Percentiles rank a stretch among this genome's conserved stretches.
Evolutionary conservation across 2,797 vertebrate genomes (phyloP).

Genomic region (Tauraco hartlaubi): DNA sequence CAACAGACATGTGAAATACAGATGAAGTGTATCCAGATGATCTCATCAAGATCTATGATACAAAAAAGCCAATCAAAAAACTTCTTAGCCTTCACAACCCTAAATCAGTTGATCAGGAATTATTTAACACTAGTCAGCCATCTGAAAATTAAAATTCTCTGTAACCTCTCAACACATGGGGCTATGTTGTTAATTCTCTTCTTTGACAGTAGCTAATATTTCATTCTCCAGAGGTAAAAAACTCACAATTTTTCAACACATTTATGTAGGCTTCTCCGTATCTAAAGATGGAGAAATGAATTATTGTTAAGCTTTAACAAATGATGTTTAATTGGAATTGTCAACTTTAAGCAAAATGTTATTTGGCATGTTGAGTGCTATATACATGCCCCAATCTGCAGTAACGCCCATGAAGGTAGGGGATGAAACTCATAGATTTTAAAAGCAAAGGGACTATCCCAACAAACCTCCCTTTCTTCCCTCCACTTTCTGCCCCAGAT

Average conservation of each 20-base stretch:
- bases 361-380: not conserved
- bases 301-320: not conserved
- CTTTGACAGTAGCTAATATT: not conserved
- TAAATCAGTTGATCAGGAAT: not conserved
- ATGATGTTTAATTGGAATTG: not conserved
- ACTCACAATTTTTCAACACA: accelerated
- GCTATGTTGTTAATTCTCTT: not conserved
- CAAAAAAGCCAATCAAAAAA: not conserved
- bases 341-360: not conserved
- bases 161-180: accelerated
- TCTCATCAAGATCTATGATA: not conserved
- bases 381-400: not conserved
- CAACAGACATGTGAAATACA: not conserved
- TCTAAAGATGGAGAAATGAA: not conserved
- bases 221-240: not conserved
- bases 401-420: not conserved
- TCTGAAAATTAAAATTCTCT: not conserved
- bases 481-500: not conserved
- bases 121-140: not conserved
- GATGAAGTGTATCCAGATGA: not conserved
- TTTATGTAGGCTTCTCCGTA: not conserved
- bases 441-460: not conserved
- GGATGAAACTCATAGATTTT: not conserved
- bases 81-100: not conserved
- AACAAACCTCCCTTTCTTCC: not conserved